These are phyloP conservation scores for Puffinus mauretanicus DNA, from an alignment of 2,113 vertebrate genomes.

Conservation along the genomic window DNA sequence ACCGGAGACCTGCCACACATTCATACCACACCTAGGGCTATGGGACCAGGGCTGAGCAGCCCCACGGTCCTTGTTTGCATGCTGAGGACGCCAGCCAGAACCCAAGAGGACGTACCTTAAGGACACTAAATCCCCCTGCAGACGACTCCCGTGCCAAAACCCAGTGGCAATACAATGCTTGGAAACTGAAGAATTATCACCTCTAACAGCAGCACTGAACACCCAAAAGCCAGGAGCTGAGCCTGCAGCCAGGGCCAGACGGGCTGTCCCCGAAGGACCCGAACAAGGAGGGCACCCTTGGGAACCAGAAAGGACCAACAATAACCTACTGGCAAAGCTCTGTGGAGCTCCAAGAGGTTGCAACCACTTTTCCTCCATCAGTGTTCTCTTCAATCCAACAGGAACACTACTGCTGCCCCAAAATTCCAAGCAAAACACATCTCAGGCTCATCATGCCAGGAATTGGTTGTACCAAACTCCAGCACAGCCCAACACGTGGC, in stretches of 20 bases:
- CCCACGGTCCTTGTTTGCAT: rapidly evolving
- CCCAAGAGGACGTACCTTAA: rapidly evolving
- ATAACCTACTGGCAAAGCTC: neutral
- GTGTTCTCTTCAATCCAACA: neutral
- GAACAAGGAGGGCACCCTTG: no score
- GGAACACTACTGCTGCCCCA: neutral
- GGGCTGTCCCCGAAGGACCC: neutral
- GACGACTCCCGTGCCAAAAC: neutral
- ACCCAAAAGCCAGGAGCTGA: neutral
- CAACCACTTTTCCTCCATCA: no score
- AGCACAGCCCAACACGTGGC: rapidly evolving
- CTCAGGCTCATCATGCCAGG: neutral
- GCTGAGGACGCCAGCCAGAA: neutral
- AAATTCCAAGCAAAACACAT: neutral
- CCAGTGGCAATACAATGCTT: neutral
- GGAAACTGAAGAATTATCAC: neutral
- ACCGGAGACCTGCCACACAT: neutral
- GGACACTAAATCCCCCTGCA: neutral
- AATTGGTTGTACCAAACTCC: neutral
- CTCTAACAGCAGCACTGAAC: neutral
- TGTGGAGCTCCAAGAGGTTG: neutral
- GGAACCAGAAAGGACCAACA: neutral
- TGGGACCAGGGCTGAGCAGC: neutral
- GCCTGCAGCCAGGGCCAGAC: neutral
- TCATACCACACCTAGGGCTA: neutral